Conservation (phyloP, 2,888 invertebrate species). For the Eupithecia subfuscata region DNA sequence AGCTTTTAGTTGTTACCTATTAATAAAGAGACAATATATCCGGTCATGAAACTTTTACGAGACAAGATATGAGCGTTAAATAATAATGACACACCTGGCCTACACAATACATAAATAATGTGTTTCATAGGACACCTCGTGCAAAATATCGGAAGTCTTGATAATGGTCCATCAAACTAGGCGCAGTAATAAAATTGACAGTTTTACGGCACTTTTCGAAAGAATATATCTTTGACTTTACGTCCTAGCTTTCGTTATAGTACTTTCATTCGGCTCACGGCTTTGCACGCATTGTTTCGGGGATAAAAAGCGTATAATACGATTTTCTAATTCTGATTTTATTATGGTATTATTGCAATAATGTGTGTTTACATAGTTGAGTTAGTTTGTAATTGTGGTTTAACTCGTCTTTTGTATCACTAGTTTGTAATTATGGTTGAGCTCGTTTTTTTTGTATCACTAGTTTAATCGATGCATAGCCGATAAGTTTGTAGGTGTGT, state of each 20-base stretch:
- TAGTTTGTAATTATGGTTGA: no score
- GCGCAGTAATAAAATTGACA: conserved; percentile 57
- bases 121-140: conserved; percentile 38
- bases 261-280: no score
- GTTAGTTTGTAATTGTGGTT: no score
- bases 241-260: neutral
- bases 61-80: conserved; percentile 51
- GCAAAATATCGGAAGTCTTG: conserved; percentile 52
- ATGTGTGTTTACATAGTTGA: no score
- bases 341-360: no score
- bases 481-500: no score
- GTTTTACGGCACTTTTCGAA: conserved; percentile 31
- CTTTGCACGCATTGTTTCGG: no score
- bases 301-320: no score
- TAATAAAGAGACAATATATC: conserved; percentile 5
- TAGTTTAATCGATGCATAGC: no score
- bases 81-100: conserved; percentile 50
- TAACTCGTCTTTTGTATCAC: no score
- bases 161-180: conserved; percentile 65
- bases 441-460: no score
- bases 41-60: conserved; percentile 50
- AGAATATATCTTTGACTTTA: neutral
- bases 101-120: conserved; percentile 42
- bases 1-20: conserved; percentile 1
- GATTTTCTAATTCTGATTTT: no score